phyloP scores from a whole-genome alignment of 1,140 invertebrate genomes.

The Diuraphis noxia region DNA sequence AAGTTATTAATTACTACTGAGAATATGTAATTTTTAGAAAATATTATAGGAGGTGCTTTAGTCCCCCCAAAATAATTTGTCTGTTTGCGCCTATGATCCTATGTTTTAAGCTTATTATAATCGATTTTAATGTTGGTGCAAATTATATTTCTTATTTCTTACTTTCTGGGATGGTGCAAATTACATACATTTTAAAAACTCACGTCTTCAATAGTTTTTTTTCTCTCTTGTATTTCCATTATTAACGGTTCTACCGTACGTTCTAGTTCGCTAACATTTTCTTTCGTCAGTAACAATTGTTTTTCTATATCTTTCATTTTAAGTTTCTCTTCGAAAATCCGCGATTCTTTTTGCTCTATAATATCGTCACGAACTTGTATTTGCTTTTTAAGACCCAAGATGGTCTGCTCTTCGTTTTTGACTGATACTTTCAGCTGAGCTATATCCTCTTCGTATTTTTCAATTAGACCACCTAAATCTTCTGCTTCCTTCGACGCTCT shows the following conservation, averaged over 20 bases:
- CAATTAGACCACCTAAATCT: conserved; percentile 71
- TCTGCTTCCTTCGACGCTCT: conserved; percentile 72
- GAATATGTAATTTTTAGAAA: too few species aligned
- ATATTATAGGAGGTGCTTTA: too few species aligned
- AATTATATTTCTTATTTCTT: too few species aligned
- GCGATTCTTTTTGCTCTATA: conserved; percentile 82
- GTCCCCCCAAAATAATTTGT: too few species aligned
- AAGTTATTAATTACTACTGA: too few species aligned
- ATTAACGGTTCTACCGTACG: conserved; percentile 83
- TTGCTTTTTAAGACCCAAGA: conserved; percentile 75
- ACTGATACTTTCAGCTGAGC: conserved; percentile 71
- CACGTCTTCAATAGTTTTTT: conserved; percentile 74
- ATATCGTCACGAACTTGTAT: conserved; percentile 77
- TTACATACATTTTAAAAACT: conserved; percentile 38
- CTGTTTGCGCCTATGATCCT: too few species aligned
- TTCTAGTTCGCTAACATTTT: conserved; percentile 84
- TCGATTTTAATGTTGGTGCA: too few species aligned
- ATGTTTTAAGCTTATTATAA: too few species aligned
- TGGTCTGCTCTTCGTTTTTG: conserved; percentile 72
- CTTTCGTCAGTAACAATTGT: conserved; percentile 85
- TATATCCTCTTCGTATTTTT: conserved; percentile 68
- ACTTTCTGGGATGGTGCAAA: too few species aligned
- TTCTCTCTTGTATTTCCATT: conserved; percentile 76
- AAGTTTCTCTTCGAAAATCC: conserved; percentile 79
- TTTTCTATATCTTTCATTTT: conserved; percentile 89